Base-by-base conservation (phyloP, 2,113 vertebrate species). In the Vulpes lagopus region DNA sequence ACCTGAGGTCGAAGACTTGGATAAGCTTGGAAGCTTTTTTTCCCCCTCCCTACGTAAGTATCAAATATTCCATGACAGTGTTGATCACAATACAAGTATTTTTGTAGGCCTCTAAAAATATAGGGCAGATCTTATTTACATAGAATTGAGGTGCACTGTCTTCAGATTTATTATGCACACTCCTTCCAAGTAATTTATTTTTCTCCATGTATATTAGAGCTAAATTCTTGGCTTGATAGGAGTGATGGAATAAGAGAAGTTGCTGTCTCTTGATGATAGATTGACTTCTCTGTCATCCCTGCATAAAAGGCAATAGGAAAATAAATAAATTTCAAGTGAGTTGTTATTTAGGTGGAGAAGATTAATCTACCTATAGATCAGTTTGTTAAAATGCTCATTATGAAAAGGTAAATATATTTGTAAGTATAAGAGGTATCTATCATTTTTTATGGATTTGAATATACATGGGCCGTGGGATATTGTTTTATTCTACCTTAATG, bases 301-400 rank as follows among this genome's bases (percentile, higher is more conserved):
- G 5, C 16, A 30, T 8, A 62, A 27, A 32, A 2, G 57, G 8
- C 71, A 59, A 81, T 27, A 12, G 65, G 38, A 94, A 95, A 90
- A 89, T 80, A 80, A 25, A 49, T 69, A 80, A 25, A 49, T 69
- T 91, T 55, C 17, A 60, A 96, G 38, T 76, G 27, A 96, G 76
- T 80, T 95, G 55, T 80, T 69, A 57, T 76, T n/a, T 95, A 93
- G 35, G 84, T 62, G 80, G 89, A 94, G 85, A 96, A 64, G 38
- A 32, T 94, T 94, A 71, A 89, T 97, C 60, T 49, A 7, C 79
- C 43, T 17, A 0, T 59, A 94, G 25, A 62, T 71, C 4, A 82
- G 49, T 89, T 94, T 25, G 55, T 89, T 96, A 81, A 88, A 89
- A 55, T 65, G 27, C 19, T 55, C 74, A 60, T 89, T 89, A 11